Evolutionary conservation across 1,140 invertebrate genomes (phyloP).

Genomic region (Drosophila willistoni): DNA sequence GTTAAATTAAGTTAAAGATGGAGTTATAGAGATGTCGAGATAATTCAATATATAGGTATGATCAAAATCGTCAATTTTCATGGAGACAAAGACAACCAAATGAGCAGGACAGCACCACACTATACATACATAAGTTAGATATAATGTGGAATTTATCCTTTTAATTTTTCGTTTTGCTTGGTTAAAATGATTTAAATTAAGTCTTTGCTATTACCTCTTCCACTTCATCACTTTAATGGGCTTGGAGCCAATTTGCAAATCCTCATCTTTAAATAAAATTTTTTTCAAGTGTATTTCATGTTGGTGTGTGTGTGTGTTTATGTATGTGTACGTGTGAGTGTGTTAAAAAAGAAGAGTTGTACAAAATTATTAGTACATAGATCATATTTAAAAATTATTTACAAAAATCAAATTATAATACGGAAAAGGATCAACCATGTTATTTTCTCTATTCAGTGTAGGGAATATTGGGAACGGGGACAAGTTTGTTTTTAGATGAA

Average conservation of each 20-base stretch:
- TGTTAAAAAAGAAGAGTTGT: constrained; percentile 47
- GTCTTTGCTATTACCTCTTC: constrained; percentile 71
- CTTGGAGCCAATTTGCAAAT: constrained; percentile 79
- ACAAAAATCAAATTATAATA: constrained; percentile 14
- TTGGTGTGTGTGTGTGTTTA: constrained; percentile 19
- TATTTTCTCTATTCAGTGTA: neutral
- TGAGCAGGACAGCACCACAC: constrained; percentile 27
- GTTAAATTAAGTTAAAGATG: too few species aligned
- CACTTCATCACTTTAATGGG: constrained; percentile 80
- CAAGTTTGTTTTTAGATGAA: too few species aligned
- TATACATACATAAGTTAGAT: too few species aligned
- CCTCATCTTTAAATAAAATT: constrained; percentile 70
- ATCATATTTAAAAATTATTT: constrained; percentile 14
- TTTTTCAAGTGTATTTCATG: constrained; percentile 21
- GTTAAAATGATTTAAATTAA: constrained; percentile 20
- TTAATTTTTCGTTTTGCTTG: constrained; percentile 33
- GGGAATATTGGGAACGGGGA: neutral
- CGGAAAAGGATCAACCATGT: neutral
- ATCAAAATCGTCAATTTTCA: constrained; percentile 45
- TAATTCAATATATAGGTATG: too few species aligned
- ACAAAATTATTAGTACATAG: constrained; percentile 65
- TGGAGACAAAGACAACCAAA: constrained; percentile 37
- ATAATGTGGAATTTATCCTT: constrained; percentile 9
- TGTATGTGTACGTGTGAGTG: neutral
- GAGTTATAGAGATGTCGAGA: neutral